Percentiles rank a stretch among this genome's conserved stretches.
Evolutionary conservation across 1,140 invertebrate species (phyloP).

Genomic region (Gryon sp.): DNA sequence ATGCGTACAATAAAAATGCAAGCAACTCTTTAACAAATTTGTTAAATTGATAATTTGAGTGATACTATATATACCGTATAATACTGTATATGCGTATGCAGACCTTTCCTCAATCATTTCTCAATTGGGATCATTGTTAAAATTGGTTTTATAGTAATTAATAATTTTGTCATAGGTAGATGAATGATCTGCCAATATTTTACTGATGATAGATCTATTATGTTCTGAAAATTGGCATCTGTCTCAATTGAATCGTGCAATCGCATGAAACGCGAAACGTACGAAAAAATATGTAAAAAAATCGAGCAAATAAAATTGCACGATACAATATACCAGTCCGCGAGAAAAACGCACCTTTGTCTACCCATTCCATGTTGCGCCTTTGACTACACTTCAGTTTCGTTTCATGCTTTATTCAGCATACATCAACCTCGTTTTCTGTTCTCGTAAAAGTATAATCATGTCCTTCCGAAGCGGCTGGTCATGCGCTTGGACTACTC

Average conservation of each 20-base stretch:
- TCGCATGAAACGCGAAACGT: constrained; percentile 2
- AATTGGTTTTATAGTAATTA: too few relatives aligned
- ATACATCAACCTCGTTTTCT: constrained; percentile 69
- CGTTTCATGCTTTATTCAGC: constrained; percentile 72
- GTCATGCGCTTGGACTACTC: constrained; percentile 57
- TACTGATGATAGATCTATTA: not conserved
- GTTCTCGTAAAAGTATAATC: constrained; percentile 73
- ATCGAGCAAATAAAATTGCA: constrained; percentile 27
- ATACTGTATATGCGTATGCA: too few relatives aligned
- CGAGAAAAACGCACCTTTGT: constrained; percentile 27
- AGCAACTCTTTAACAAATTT: too few relatives aligned
- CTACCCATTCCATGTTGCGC: constrained; percentile 8
- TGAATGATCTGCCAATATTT: constrained; percentile 7
- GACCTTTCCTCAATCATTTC: too few relatives aligned
- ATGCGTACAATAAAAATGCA: too few relatives aligned
- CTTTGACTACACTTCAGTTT: constrained; percentile 55
- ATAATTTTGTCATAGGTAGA: too few relatives aligned
- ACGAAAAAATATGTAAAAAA: constrained; percentile 19
- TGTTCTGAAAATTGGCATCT: not conserved
- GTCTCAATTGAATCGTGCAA: constrained; percentile 8
- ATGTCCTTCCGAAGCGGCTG: constrained; percentile 64
- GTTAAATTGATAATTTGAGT: too few relatives aligned
- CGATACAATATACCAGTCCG: constrained; percentile 18
- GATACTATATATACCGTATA: too few relatives aligned
- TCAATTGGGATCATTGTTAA: too few relatives aligned